These are phyloP conservation scores for Cololabis saira DNA, from an alignment of 2,113 vertebrate genomes.

Conservation along the genomic window DNA sequence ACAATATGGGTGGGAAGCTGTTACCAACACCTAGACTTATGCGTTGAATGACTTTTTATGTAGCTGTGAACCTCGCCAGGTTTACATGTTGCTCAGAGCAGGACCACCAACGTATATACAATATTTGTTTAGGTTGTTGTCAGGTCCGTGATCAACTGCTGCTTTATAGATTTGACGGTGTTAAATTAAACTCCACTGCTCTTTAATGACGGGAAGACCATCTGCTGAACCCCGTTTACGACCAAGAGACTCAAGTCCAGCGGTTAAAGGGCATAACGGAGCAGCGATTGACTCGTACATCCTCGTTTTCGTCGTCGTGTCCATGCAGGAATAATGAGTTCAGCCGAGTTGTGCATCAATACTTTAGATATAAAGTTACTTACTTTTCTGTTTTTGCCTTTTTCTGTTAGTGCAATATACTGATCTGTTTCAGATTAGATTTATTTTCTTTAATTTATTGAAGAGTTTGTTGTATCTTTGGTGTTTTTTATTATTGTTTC, in stretches of 20 bases:
- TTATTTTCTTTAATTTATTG: neutral
- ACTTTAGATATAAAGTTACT: conserved; percentile 26
- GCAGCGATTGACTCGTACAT: conserved; percentile 27
- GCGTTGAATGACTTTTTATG: conserved; percentile 12
- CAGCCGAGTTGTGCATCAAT: conserved; percentile 12
- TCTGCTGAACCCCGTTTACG: conserved; percentile 34
- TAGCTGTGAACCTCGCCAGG: conserved; percentile 18
- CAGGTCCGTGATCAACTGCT: neutral
- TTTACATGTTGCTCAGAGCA: no score
- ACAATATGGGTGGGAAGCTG: conserved; percentile 27
- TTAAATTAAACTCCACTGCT: neutral
- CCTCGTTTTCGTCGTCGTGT: conserved; percentile 5
- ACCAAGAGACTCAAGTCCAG: conserved; percentile 22
- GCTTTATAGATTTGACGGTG: neutral
- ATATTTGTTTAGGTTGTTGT: no score
- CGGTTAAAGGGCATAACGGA: conserved; percentile 30
- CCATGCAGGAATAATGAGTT: conserved; percentile 34
- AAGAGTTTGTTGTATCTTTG: conserved; percentile 2
- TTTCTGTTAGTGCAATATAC: conserved; percentile 48
- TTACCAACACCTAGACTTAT: conserved; percentile 27
- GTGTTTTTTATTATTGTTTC: conserved; percentile 26
- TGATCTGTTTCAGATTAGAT: conserved; percentile 2
- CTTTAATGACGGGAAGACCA: conserved; percentile 30
- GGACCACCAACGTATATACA: no score
- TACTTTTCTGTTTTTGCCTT: conserved; percentile 30